Evolutionary conservation across 2,888 invertebrate genomes (phyloP), one percentile per base, ranked within the genome.

Genomic region (Cantharis lateralis): DNA sequence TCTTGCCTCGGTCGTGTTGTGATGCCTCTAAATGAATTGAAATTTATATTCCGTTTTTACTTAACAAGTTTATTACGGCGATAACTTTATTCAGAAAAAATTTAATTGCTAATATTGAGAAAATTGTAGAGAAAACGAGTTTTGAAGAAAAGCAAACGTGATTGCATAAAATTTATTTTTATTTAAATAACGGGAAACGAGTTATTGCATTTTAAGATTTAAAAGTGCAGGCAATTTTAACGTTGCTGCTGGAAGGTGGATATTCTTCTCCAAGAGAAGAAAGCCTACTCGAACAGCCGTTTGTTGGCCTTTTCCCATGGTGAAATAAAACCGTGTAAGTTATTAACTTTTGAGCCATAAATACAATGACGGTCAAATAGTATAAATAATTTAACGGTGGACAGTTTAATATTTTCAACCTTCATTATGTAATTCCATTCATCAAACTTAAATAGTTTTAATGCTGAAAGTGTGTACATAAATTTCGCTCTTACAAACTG

Each of bases 401-500:
- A 48, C 48, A 48, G 48, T 48, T 48, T 48, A 48, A 69, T 20
- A 26, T 32, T 32, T 32, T 26, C 68, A 16, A 24, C 68, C 68
- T 61, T 62, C 62, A 62, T 73, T 73, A 62, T 73, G 73, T 62
- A 69, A 73, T 24, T 69, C 73, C 20, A 24, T 61, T 24, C 28
- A 24, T 61, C 62, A 24, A 73, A 68, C 15, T 48, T 68, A 77
- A 77, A 70, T 74, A 74, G 71, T 69, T 77, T 70, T 77, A 74
- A 77, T 77, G 70, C 71, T 66, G 66, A 66, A 74, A 70, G 63
- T 66, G 71, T 73, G 68, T 73, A 24, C 70, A 70, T 70, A 70
- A 77, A 77, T 77, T 74, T 16, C 26, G 68, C 48, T 74, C 70
- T 72, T 74, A 73, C 75, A 74, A 77, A 77, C 71, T 71, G 77